Conservation (phyloP, 2,797 vertebrate species). For the Pipistrellus kuhlii region DNA sequence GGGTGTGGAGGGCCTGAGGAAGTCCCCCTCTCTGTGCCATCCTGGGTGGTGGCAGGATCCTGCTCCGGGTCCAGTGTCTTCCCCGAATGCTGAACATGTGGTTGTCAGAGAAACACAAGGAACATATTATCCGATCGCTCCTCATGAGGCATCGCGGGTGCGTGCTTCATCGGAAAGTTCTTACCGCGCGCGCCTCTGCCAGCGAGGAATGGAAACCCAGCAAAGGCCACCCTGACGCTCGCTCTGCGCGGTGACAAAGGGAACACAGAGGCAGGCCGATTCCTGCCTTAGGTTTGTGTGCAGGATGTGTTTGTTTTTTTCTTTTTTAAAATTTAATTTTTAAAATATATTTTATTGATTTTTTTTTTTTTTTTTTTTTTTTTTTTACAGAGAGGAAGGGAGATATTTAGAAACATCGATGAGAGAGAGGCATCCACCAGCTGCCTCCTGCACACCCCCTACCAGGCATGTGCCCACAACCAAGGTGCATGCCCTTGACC, state of each 20-base stretch:
- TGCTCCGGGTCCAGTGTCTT: not conserved
- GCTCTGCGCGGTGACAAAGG: slow-evolving; percentile 69
- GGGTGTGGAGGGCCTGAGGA: not conserved
- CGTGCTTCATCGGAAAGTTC: slow-evolving; percentile 72
- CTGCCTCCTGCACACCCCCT: too few relatives aligned
- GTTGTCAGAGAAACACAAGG: slow-evolving; percentile 67
- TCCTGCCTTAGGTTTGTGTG: slow-evolving; percentile 63
- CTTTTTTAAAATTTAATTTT: too few relatives aligned
- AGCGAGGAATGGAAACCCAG: slow-evolving; percentile 69
- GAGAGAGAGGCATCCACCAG: too few relatives aligned
- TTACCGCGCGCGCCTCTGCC: slow-evolving; percentile 76
- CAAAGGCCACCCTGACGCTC: slow-evolving; percentile 62
- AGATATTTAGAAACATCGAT: too few relatives aligned
- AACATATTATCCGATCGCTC: slow-evolving; percentile 55
- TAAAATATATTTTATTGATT: too few relatives aligned
- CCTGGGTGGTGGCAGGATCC: not conserved
- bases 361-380: too few relatives aligned
- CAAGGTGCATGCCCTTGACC: too few relatives aligned
- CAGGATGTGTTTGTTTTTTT: not conserved
- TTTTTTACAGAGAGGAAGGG: too few relatives aligned
- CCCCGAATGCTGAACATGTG: not conserved
- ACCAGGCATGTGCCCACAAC: too few relatives aligned
- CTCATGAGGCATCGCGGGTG: slow-evolving; percentile 59
- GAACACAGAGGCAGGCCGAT: slow-evolving; percentile 79
- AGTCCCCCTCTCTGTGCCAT: not conserved